Evolutionary conservation across 1,140 invertebrate species (phyloP).

Genomic region (Melanaphis sacchari): DNA sequence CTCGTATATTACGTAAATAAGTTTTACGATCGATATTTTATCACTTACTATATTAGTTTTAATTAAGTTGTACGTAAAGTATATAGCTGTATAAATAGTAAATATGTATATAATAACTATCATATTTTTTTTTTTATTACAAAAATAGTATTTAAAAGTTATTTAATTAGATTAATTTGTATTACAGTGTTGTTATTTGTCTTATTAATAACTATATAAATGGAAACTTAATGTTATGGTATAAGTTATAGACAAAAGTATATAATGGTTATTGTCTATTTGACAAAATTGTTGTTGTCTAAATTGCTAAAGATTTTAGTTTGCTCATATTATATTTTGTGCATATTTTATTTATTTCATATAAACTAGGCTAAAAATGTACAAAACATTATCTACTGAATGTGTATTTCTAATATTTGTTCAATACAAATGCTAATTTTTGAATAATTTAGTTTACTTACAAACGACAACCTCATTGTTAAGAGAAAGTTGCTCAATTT

Average conservation of each 20-base stretch:
- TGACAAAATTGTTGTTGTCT: not conserved
- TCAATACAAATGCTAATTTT: conserved; percentile 1
- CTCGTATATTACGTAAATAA: not conserved
- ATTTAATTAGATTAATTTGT: not conserved
- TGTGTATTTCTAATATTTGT: not conserved
- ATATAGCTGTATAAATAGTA: too few relatives aligned
- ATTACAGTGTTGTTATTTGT: not conserved
- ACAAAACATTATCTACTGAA: not conserved
- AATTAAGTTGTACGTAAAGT: not conserved
- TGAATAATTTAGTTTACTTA: conserved; percentile 15
- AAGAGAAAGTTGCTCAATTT: conserved; percentile 26
- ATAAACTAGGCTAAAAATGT: not conserved
- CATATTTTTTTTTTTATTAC: not conserved
- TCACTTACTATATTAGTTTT: not conserved
- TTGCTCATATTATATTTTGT: not conserved
- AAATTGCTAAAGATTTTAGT: not conserved
- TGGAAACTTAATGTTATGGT: not conserved
- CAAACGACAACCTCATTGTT: conserved; percentile 31
- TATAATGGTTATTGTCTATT: too few relatives aligned
- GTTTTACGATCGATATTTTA: not conserved
- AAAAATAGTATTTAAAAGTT: not conserved
- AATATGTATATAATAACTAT: not conserved
- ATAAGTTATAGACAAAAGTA: not conserved
- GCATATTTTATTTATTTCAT: not conserved
- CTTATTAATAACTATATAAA: not conserved